Percentiles rank a stretch among this genome's conserved stretches.
These are phyloP conservation scores for Halocynthia aurantium DNA, from an alignment of 23 tunicate species.

Conservation along the genomic window DNA sequence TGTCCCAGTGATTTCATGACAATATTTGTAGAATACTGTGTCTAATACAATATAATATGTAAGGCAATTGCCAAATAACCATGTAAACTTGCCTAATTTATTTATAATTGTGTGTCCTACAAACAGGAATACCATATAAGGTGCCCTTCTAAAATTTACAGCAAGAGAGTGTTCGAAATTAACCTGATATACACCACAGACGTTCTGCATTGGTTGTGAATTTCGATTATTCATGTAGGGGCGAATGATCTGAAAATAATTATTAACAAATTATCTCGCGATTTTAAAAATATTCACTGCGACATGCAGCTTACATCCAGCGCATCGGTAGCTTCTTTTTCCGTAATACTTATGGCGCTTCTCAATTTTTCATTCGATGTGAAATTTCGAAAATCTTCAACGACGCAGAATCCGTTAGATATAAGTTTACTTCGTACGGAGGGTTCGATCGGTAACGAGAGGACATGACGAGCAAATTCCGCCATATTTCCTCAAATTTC, in stretches of 20 bases:
- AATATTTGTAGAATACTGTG: constrained; percentile 1
- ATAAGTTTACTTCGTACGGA: constrained; percentile 10
- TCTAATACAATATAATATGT: neutral
- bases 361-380: neutral
- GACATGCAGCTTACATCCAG: neutral
- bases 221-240: neutral
- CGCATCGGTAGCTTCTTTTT: neutral
- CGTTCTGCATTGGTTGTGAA: neutral
- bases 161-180: no score
- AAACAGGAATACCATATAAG: no score
- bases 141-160: no score
- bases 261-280: neutral
- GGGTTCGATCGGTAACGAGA: neutral
- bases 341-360: neutral
- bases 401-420: constrained; percentile 4
- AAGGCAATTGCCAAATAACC: no score
- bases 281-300: neutral
- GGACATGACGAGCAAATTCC: neutral
- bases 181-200: neutral
- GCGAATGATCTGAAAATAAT: neutral
- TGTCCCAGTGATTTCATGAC: constrained; percentile 16
- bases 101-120: no score
- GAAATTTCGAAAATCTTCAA: constrained; percentile 5
- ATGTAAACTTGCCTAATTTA: no score
- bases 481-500: neutral